Conservation (phyloP, 2,888 invertebrate genomes). For the Odontocolon sp. region DNA sequence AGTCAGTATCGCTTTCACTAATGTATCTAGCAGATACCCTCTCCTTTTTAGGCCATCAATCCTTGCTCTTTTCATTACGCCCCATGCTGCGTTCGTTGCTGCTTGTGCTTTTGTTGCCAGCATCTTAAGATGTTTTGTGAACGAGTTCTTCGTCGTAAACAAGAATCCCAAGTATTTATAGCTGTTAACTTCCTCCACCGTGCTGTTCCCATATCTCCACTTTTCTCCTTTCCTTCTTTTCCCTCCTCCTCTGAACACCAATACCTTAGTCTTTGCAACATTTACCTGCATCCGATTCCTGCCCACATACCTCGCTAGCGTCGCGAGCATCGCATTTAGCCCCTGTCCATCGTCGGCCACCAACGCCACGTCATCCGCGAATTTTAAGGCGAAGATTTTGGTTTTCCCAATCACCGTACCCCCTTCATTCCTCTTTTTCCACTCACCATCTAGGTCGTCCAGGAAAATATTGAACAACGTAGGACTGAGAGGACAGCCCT, state of each 20-base stretch:
- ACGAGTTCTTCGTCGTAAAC: conserved; percentile 28
- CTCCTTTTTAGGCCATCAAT: conserved; percentile 1
- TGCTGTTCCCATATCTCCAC: conserved; percentile 13
- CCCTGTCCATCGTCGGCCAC: conserved; percentile 15
- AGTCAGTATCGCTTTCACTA: conserved; percentile 27
- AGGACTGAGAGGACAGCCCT: conserved; percentile 58
- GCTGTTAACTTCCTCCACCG: conserved; percentile 21
- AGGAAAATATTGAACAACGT: conserved; percentile 54
- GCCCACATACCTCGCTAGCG: conserved; percentile 20
- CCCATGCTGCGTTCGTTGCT: conserved; percentile 26
- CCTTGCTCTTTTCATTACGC: conserved; percentile 6
- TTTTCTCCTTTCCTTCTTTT: not conserved
- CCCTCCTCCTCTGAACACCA: conserved; percentile 33
- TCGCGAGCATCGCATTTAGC: conserved; percentile 30
- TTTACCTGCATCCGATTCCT: conserved; percentile 28
- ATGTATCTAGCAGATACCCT: conserved; percentile 31
- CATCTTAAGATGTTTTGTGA: not conserved
- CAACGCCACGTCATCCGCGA: conserved; percentile 40
- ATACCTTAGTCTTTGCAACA: conserved; percentile 18
- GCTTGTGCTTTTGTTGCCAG: conserved; percentile 16
- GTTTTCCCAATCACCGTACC: conserved; percentile 31
- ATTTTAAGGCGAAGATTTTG: conserved; percentile 37
- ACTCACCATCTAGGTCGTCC: conserved; percentile 38
- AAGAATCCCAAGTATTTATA: too few relatives aligned
- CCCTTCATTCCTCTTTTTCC: conserved; percentile 35